Evolutionary conservation across 2,113 vertebrate species (phyloP).

Genomic region (Melospiza melodia): DNA sequence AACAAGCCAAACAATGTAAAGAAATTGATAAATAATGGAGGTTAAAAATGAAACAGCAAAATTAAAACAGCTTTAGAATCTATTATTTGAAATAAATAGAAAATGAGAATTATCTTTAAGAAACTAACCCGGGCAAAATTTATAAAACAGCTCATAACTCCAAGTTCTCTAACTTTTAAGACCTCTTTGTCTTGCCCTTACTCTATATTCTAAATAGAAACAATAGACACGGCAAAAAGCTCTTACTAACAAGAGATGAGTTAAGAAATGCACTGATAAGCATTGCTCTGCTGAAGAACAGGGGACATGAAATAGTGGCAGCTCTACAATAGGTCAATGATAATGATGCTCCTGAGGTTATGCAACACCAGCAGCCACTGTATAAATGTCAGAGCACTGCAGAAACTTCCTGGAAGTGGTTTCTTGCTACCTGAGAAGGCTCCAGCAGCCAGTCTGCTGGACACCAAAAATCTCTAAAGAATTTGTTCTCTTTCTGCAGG

Average conservation of each 20-base stretch:
- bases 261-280: neutral
- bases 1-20: neutral
- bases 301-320: neutral
- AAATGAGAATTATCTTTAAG: neutral
- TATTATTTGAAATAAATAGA: neutral
- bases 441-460: neutral
- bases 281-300: neutral
- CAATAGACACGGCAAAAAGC: neutral
- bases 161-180: neutral
- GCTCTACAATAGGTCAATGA: slow-evolving; percentile 8
- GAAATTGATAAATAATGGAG: neutral
- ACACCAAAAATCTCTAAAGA: neutral
- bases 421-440: neutral
- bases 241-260: neutral
- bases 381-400: slow-evolving; percentile 2
- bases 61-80: neutral
- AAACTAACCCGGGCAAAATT: neutral
- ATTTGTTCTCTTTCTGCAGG: neutral
- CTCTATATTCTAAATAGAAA: neutral
- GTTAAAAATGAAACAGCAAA: neutral
- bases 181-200: neutral
- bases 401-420: neutral
- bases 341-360: slow-evolving; percentile 36
- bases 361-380: neutral
- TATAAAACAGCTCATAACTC: neutral